Evolutionary conservation across 2,797 vertebrate species (phyloP), one percentile per base, ranked within the genome.

Genomic region (Champsocephalus esox): DNA sequence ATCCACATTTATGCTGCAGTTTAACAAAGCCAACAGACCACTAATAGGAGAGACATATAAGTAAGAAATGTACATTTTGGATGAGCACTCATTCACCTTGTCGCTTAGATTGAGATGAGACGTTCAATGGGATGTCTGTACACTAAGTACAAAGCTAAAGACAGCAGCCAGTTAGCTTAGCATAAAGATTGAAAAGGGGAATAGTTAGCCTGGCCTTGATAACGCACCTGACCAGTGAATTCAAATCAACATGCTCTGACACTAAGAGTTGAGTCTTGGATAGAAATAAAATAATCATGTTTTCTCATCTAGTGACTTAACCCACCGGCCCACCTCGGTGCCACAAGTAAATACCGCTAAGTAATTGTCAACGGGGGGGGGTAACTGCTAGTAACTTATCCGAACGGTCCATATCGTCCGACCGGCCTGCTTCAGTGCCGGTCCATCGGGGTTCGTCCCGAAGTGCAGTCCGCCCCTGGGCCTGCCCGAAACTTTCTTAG

Each of bases 1-100:
- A 60, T 55, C 64, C 59, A 62, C 66, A 82, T 76, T 48, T 66
- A 81, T 14, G 38, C 61, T 5, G 21, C 19, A 34, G 11, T 66
- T 43, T 34, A 6, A 43, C 28, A 13, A 52, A 75, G 28, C 19
- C 56, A 68, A 62, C 32, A 65, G 38, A 34, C 19, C 12, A 61
- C 12, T n/a, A 17, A 58, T 46, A 14, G 19, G 9, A 13, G 16
- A 44, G 10, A 50, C 32, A 49, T 32, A 19, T 38, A 81, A 14
- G 13, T 3, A 12, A 16, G 12, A 41, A 8, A n/a, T 38, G 3
- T 3, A 54, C n/a, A 67, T 70, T 77, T 28, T 67, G 49, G 28
- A 66, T 24, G 62, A 8, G 24, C 19, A 66, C 2, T 6, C 11
- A 2, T 32, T 78, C 14, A 38, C 12, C 41, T 19, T 55, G 3